Percentiles rank a stretch among this genome's conserved stretches.
Conservation (phyloP, 2,113 vertebrate genomes). For the Acrocephalus kingi region DNA sequence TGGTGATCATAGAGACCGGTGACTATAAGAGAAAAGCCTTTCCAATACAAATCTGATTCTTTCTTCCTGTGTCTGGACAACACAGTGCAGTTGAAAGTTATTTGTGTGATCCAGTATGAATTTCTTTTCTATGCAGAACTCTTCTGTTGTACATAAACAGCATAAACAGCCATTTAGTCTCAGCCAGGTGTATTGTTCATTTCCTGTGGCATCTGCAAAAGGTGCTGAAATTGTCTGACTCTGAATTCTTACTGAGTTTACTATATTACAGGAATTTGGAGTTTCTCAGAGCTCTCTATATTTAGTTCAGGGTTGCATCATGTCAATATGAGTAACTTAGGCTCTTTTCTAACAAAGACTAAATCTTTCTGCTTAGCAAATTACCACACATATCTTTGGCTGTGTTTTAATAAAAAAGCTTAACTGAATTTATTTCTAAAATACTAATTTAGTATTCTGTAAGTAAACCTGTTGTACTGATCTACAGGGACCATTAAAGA, state of each 20-base stretch:
- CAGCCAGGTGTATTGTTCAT: neutral
- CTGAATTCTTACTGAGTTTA: neutral
- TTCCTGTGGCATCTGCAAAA: neutral
- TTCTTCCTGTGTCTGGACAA: neutral
- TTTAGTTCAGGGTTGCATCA: neutral
- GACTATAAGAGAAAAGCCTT: neutral
- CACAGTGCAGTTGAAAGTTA: neutral
- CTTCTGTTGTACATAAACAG: neutral
- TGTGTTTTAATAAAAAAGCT: neutral
- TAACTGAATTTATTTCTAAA: conserved; percentile 8
- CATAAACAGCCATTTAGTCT: neutral
- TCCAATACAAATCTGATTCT: neutral
- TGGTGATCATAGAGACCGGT: neutral
- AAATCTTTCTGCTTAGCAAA: neutral
- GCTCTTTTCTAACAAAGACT: neutral
- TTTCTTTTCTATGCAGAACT: neutral
- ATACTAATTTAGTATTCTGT: neutral
- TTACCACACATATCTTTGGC: neutral
- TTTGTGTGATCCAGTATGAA: neutral
- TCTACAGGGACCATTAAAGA: neutral
- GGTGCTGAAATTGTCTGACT: neutral
- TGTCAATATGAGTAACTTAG: neutral
- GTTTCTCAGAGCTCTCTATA: neutral
- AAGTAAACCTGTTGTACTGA: neutral
- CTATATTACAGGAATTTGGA: neutral